These are phyloP conservation scores for Pegoplata infirma DNA, from an alignment of 2,888 invertebrate genomes.

Conservation along the genomic window DNA sequence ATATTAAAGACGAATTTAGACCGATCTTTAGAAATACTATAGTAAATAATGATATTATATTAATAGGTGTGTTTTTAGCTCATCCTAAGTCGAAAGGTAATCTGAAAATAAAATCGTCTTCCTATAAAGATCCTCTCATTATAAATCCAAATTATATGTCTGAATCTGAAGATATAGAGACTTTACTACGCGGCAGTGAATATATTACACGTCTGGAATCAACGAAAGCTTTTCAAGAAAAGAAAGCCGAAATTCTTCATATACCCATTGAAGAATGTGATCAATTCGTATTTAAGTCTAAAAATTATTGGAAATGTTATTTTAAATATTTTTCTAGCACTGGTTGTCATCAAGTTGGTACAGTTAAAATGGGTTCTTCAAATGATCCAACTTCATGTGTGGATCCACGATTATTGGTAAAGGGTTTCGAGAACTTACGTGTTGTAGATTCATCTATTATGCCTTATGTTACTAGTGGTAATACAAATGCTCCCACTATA, in stretches of 20 bases:
- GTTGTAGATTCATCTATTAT: slow-evolving; percentile 89
- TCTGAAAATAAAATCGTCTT: slow-evolving; percentile 79
- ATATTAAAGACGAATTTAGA: slow-evolving; percentile 36
- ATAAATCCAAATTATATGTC: slow-evolving; percentile 83
- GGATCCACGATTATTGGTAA: slow-evolving; percentile 77
- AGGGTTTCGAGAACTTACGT: slow-evolving; percentile 82
- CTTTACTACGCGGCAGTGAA: slow-evolving; percentile 77
- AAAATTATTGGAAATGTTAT: slow-evolving; percentile 80
- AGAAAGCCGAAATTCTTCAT: slow-evolving; percentile 68
- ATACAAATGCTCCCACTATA: slow-evolving; percentile 88
- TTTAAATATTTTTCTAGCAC: slow-evolving; percentile 79
- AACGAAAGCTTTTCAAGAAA: slow-evolving; percentile 76
- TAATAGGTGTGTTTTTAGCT: slow-evolving; percentile 75
- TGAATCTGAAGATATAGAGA: slow-evolving; percentile 79
- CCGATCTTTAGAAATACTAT: slow-evolving; percentile 23
- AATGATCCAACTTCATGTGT: slow-evolving; percentile 79
- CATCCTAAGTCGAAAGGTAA: slow-evolving; percentile 80
- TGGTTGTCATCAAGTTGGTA: slow-evolving; percentile 83
- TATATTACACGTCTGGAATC: slow-evolving; percentile 75
- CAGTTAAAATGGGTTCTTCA: slow-evolving; percentile 82
- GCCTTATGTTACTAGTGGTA: slow-evolving; percentile 84
- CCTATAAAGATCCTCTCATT: slow-evolving; percentile 81
- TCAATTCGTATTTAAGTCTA: slow-evolving; percentile 68
- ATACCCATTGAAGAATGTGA: slow-evolving; percentile 66
- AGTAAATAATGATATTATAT: slow-evolving; percentile 68